phyloP scores from a whole-genome alignment of 2,888 invertebrate species.

The Eupithecia subfuscata region DNA sequence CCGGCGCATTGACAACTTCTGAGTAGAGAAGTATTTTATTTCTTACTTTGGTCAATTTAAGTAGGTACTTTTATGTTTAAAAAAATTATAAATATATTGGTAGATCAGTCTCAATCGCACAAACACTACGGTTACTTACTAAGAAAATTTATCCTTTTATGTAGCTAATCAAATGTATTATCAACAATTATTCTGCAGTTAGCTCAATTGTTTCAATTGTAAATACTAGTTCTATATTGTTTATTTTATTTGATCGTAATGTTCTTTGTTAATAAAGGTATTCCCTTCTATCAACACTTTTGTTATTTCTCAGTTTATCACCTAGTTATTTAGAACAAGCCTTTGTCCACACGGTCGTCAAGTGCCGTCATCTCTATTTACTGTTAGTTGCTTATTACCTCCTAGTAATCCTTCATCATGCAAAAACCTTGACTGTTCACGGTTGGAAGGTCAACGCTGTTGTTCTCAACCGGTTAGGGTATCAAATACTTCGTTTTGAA shows the following conservation, averaged over 20 bases:
- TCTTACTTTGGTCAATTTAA: neutral
- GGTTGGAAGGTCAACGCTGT: slow-evolving; percentile 41
- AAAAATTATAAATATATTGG: neutral
- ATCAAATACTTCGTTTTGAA: slow-evolving; percentile 23
- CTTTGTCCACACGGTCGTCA: slow-evolving; percentile 18
- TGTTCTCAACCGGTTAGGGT: slow-evolving; percentile 31
- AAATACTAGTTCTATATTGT: too few species aligned
- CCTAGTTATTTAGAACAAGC: neutral
- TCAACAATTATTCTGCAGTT: too few species aligned
- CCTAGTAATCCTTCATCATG: slow-evolving; percentile 19
- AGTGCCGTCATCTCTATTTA: slow-evolving; percentile 34
- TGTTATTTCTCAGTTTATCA: neutral
- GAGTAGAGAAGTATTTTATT: neutral
- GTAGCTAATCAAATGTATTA: neutral
- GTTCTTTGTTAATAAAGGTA: too few species aligned
- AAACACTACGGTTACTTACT: neutral
- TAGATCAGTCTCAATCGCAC: neutral
- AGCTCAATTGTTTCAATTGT: too few species aligned
- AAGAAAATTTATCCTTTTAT: neutral
- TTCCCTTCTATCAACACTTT: neutral
- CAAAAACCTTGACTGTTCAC: slow-evolving; percentile 41
- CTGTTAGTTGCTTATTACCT: slow-evolving; percentile 22
- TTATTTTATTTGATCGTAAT: too few species aligned
- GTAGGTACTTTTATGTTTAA: too few species aligned
- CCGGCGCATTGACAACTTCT: neutral